Conservation (phyloP, 2,888 invertebrate genomes). For the Troides aeacus region DNA sequence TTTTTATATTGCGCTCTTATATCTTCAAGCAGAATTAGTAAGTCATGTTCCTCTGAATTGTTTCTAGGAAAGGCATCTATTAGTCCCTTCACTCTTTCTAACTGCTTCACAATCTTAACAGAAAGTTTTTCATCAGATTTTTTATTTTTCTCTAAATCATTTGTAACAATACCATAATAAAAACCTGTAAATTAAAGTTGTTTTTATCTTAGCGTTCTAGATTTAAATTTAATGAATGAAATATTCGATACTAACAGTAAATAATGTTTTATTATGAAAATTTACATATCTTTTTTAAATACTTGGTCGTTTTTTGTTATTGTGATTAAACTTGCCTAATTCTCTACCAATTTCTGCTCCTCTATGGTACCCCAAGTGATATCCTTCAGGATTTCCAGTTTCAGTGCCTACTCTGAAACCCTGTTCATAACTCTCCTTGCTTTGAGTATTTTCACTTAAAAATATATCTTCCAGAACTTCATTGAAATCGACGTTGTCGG, state of each 20-base stretch:
- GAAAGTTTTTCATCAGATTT: conserved; percentile 55
- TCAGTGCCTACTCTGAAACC: conserved; percentile 82
- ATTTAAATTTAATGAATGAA: no score
- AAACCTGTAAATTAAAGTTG: conserved; percentile 72
- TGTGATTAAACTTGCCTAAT: conserved; percentile 59
- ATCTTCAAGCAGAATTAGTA: conserved; percentile 80
- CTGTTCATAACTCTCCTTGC: conserved; percentile 83
- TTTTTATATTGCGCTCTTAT: conserved; percentile 86
- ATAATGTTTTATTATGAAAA: no score
- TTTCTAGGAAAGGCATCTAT: conserved; percentile 83
- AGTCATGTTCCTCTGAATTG: conserved; percentile 84
- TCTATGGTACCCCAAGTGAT: conserved; percentile 87
- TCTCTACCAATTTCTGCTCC: conserved; percentile 88
- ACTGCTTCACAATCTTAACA: conserved; percentile 76
- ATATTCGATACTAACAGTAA: no score
- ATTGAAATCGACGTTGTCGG: conserved; percentile 83
- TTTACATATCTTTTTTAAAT: no score
- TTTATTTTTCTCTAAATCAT: conserved; percentile 58
- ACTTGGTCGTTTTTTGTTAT: no score
- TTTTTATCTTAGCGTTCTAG: no score
- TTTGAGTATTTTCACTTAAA: conserved; percentile 83
- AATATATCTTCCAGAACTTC: conserved; percentile 86
- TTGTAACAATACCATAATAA: conserved; percentile 82
- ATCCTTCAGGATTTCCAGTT: conserved; percentile 84
- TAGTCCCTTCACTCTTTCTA: conserved; percentile 78